These are phyloP conservation scores for Eumerus sabulonum DNA, from an alignment of 2,888 invertebrate genomes.

Conservation along the genomic window DNA sequence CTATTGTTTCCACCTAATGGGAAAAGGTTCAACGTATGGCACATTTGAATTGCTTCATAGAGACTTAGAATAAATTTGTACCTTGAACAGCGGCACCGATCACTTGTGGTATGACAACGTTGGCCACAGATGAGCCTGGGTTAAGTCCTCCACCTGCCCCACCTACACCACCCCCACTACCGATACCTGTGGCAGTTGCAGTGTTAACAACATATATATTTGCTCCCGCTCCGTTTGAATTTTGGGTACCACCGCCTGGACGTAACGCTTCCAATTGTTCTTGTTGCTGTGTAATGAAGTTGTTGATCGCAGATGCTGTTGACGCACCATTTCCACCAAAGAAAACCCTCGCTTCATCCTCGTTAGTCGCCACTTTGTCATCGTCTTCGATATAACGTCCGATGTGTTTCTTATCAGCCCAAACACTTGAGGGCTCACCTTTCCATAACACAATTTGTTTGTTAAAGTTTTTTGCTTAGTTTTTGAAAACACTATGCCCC, in stretches of 20 bases:
- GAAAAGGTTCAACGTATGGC: no score
- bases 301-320: constrained; percentile 26
- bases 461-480: no score
- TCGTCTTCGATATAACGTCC: not conserved
- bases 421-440: no score
- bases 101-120: constrained; percentile 7
- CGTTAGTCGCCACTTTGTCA: not conserved
- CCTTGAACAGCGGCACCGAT: constrained; percentile 4
- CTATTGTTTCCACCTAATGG: no score
- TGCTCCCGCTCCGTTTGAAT: not conserved
- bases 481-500: not conserved
- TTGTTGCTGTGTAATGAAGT: constrained; percentile 27
- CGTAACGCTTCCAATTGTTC: constrained; percentile 31
- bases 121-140: not conserved
- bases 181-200: not conserved
- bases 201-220: constrained; percentile 30
- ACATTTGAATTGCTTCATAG: no score
- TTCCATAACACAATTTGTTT: no score
- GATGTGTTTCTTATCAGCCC: no score
- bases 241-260: constrained; percentile 3
- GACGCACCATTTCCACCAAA: constrained; percentile 4
- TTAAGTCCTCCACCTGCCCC: not conserved
- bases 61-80: not conserved
- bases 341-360: constrained; percentile 1
- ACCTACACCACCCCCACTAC: not conserved